phyloP scores from a whole-genome alignment of 35 echinoderm and acorn worm genomes.

The Lytechinus pictus region DNA sequence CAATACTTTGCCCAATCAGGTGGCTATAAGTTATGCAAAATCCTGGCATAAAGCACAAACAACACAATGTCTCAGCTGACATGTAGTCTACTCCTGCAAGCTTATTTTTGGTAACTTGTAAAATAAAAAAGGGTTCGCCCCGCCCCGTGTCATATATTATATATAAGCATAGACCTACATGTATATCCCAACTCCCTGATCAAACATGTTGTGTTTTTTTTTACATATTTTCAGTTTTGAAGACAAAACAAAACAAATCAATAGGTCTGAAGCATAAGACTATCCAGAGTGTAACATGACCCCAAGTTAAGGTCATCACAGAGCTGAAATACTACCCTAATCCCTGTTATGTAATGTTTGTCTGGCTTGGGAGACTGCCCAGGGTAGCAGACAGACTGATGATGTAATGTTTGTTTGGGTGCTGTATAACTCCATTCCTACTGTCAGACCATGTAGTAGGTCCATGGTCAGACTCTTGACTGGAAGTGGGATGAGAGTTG shows the following conservation, averaged over 20 bases:
- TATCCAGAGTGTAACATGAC: background rate
- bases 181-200: no score
- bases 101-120: background rate
- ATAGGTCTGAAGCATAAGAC: background rate
- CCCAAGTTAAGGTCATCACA: background rate
- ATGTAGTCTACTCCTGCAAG: background rate
- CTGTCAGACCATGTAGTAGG: no score
- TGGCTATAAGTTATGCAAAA: background rate
- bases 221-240: no score
- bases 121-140: no score
- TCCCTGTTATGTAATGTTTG: background rate
- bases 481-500: no score
- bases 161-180: no score
- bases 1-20: background rate
- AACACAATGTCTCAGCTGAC: background rate
- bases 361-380: background rate
- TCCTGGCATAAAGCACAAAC: background rate
- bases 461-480: no score
- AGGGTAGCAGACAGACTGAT: background rate
- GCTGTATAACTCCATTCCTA: no score
- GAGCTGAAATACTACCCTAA: background rate
- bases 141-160: no score
- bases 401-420: background rate
- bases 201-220: no score
- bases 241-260: no score